Evolutionary conservation across 2,113 vertebrate genomes (phyloP).

Genomic region (Entosphenus tridentatus): DNA sequence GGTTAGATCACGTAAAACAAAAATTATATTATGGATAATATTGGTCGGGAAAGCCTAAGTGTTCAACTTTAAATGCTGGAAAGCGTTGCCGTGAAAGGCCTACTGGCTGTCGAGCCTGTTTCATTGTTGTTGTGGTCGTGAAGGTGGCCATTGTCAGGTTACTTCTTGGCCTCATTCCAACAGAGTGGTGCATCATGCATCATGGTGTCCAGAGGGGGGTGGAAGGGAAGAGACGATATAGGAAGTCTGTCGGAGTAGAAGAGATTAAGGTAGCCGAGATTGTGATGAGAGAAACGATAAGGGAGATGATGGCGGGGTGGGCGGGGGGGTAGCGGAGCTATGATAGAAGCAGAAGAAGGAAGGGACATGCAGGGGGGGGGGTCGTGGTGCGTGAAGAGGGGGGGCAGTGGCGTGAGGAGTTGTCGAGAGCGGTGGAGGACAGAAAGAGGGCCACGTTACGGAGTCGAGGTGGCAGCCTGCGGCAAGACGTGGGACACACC

Average conservation of each 20-base stretch:
- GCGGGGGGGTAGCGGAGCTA: slow-evolving; percentile 10
- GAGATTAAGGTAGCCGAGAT: slow-evolving; percentile 11
- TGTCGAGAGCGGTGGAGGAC: slow-evolving; percentile 15
- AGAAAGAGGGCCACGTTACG: slow-evolving; percentile 7
- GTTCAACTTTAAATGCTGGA: no score
- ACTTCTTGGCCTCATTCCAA: no score
- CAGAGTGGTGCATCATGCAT: no score
- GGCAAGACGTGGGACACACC: not conserved
- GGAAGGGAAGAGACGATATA: not conserved
- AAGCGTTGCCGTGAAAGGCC: no score
- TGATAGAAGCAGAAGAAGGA: slow-evolving; percentile 10
- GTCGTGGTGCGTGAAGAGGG: slow-evolving; percentile 25
- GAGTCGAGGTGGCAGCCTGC: not conserved
- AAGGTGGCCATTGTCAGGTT: no score
- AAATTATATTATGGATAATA: no score
- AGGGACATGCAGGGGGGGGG: slow-evolving; percentile 15
- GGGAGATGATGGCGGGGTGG: slow-evolving; percentile 1
- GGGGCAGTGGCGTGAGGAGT: slow-evolving; percentile 11
- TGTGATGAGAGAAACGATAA: slow-evolving; percentile 2
- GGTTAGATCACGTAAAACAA: no score
- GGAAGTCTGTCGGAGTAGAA: slow-evolving; percentile 11
- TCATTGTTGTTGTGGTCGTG: no score
- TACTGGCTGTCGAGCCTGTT: no score
- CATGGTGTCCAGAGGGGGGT: slow-evolving; percentile 5
- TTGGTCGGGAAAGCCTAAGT: no score